A percentile compares a stretch with the other conserved stretches of the same genome.
Evolutionary conservation across 2,113 vertebrate genomes (phyloP).

Genomic region (Marcusenius ussheri): DNA sequence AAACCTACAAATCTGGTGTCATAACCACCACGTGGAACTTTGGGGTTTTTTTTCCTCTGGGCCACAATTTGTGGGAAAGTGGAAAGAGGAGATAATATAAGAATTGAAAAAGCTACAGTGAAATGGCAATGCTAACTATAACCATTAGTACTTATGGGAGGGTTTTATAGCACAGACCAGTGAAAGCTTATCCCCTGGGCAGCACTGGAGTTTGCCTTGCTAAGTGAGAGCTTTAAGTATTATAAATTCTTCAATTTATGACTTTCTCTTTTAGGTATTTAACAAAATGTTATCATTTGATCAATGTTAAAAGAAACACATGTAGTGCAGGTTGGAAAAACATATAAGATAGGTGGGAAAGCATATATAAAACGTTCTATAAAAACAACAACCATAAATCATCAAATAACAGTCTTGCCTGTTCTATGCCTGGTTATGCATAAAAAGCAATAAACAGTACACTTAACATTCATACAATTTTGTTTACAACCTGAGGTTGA

Average conservation of each 20-base stretch:
- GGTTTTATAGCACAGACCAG: not conserved
- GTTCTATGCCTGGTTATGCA: not conserved
- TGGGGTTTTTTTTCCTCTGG: not conserved
- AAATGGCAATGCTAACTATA: not conserved
- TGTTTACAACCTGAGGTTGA: not conserved
- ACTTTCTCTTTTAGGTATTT: not conserved
- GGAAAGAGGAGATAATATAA: not conserved
- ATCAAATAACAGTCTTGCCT: not conserved
- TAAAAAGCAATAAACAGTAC: not conserved
- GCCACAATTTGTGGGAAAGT: not conserved
- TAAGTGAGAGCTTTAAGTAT: not conserved
- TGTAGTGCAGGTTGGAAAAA: not conserved
- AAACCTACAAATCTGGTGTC: not conserved
- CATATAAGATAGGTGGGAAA: not conserved
- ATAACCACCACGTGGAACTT: not conserved
- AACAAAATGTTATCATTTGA: not conserved
- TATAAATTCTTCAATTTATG: not conserved
- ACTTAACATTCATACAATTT: not conserved
- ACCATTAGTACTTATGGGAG: not conserved
- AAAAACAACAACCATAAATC: not conserved
- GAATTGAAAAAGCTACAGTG: not conserved
- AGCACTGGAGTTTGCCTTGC: not conserved
- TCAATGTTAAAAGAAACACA: not conserved
- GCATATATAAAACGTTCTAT: not conserved
- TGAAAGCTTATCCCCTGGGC: not conserved